These are phyloP conservation scores for Limnephilus lunatus DNA, from an alignment of 2,888 invertebrate genomes.

Conservation along the genomic window DNA sequence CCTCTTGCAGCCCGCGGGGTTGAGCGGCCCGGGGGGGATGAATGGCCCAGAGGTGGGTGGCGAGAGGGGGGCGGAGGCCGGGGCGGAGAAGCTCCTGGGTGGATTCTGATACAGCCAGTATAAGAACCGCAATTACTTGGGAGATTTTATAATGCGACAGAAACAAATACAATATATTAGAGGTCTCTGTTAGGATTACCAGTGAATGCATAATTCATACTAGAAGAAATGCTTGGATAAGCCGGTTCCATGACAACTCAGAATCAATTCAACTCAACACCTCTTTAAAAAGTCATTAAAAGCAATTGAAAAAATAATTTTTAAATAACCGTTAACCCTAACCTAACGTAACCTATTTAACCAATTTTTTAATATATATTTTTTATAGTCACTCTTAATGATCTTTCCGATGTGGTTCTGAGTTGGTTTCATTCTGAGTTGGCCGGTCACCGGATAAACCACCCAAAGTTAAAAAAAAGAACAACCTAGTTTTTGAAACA, in stretches of 20 bases:
- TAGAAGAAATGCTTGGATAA: too few relatives aligned
- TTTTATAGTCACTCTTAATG: too few relatives aligned
- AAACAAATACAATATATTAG: not conserved
- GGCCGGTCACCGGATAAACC: too few relatives aligned
- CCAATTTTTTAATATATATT: too few relatives aligned
- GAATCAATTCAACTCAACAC: too few relatives aligned
- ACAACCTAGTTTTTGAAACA: not conserved
- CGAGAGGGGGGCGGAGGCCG: not conserved
- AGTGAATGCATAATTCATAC: not conserved
- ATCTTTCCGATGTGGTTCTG: too few relatives aligned
- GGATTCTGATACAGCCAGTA: not conserved
- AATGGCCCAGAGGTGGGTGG: not conserved
- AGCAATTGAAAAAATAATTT: too few relatives aligned
- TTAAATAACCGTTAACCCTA: too few relatives aligned
- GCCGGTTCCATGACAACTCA: too few relatives aligned
- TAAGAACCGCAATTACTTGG: not conserved
- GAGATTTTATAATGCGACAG: not conserved
- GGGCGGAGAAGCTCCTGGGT: not conserved
- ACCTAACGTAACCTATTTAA: too few relatives aligned
- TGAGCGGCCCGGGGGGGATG: constrained; percentile 42
- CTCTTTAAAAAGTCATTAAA: too few relatives aligned
- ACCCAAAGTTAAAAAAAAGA: not conserved
- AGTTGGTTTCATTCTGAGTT: too few relatives aligned
- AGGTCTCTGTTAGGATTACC: not conserved
- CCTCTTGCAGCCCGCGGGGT: constrained; percentile 59